phyloP scores from a whole-genome alignment of 1,140 invertebrate species.

The Eumaeus atala region DNA sequence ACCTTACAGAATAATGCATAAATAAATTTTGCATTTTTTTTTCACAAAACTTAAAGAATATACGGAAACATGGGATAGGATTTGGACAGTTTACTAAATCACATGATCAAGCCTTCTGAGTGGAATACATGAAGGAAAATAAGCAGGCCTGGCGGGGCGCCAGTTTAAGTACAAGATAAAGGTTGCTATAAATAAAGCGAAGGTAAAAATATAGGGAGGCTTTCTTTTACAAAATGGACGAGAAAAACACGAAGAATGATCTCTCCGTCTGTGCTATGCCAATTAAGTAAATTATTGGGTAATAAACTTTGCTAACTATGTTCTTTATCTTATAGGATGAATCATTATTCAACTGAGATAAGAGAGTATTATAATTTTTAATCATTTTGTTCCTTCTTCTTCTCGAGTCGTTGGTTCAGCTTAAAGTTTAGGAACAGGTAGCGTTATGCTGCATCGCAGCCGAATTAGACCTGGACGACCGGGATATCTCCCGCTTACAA shows the following conservation, averaged over 20 bases:
- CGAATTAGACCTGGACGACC: too few relatives aligned
- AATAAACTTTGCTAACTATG: slow-evolving; percentile 15
- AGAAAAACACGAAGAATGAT: slow-evolving; percentile 3
- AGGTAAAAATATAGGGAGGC: slow-evolving; percentile 15
- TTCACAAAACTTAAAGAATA: slow-evolving; percentile 4
- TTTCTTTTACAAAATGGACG: slow-evolving; percentile 2
- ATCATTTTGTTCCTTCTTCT: too few relatives aligned
- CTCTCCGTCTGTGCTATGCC: not conserved
- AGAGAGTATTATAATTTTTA: too few relatives aligned
- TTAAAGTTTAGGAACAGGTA: too few relatives aligned
- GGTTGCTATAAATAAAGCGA: slow-evolving; percentile 16
- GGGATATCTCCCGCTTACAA: too few relatives aligned
- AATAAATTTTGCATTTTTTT: not conserved
- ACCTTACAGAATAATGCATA: not conserved
- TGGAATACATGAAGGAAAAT: slow-evolving; percentile 26
- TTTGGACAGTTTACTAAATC: slow-evolving; percentile 25
- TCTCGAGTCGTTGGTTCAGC: too few relatives aligned
- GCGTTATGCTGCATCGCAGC: too few relatives aligned
- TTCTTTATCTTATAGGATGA: not conserved
- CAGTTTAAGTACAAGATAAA: slow-evolving; percentile 27
- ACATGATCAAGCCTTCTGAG: slow-evolving; percentile 27
- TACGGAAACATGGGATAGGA: slow-evolving; percentile 14
- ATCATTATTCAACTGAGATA: too few relatives aligned
- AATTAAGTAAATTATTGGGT: slow-evolving; percentile 8
- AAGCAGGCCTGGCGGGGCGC: slow-evolving; percentile 24